These are phyloP conservation scores for Condylostylus longicornis DNA, from an alignment of 1,140 invertebrate species.

Conservation along the genomic window DNA sequence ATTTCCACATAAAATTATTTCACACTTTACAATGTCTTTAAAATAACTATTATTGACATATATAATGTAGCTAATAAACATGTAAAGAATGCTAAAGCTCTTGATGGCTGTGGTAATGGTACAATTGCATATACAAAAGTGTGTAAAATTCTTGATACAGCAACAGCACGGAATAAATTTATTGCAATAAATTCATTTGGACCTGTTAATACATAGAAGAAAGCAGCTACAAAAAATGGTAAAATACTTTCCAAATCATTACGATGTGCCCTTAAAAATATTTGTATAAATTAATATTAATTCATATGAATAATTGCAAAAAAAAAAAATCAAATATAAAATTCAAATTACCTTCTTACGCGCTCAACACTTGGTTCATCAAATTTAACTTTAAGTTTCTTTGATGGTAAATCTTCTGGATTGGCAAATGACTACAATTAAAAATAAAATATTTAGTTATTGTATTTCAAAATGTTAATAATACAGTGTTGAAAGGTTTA, in stretches of 20 bases:
- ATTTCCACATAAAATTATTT: too few relatives aligned
- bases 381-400: conserved; percentile 33
- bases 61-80: conserved; percentile 36
- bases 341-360: conserved; percentile 27
- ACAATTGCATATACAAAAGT: conserved; percentile 43
- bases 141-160: conserved; percentile 40
- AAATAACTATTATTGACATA: conserved; percentile 35
- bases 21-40: conserved; percentile 42
- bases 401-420: conserved; percentile 36
- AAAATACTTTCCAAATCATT: conserved; percentile 57
- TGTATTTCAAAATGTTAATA: too few relatives aligned
- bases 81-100: conserved; percentile 38
- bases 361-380: conserved; percentile 43
- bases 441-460: too few relatives aligned
- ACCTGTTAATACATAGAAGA: conserved; percentile 42
- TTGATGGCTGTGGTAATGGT: conserved; percentile 40
- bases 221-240: conserved; percentile 43
- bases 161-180: conserved; percentile 43
- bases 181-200: conserved; percentile 38
- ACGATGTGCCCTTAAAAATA: conserved; percentile 41
- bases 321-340: too few relatives aligned
- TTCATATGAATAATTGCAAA: too few relatives aligned
- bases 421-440: conserved; percentile 41
- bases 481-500: too few relatives aligned
- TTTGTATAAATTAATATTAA: conserved; percentile 2